These are phyloP conservation scores for Tyrophagus putrescentiae DNA, from an alignment of 1,140 invertebrate genomes.

Conservation along the genomic window DNA sequence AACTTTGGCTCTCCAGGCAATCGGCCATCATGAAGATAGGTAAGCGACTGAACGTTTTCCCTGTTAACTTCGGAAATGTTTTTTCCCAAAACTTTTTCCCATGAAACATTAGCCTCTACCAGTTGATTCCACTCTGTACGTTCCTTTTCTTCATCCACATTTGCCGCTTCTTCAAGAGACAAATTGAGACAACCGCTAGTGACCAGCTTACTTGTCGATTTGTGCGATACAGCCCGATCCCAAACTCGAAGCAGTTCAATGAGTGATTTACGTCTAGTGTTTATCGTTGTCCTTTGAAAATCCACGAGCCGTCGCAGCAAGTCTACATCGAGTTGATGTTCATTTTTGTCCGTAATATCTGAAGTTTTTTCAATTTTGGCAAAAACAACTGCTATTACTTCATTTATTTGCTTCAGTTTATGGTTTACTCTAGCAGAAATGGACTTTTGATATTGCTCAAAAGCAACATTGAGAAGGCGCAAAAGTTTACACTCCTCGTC, in stretches of 20 bases:
- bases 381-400: neutral
- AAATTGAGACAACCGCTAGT: conserved; percentile 5
- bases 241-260: neutral
- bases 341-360: neutral
- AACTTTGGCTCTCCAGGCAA: conserved; percentile 22
- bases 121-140: neutral
- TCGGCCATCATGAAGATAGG: conserved; percentile 15
- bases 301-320: neutral
- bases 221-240: neutral
- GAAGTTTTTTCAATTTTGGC: neutral
- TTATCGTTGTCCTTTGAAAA: neutral
- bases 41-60: neutral
- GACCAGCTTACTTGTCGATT: neutral
- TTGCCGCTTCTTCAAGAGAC: neutral
- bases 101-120: neutral
- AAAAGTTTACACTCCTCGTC: neutral
- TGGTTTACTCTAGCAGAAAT: neutral
- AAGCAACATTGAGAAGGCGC: neutral
- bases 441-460: neutral
- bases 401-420: neutral
- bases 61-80: neutral
- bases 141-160: neutral
- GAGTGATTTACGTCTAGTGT: neutral
- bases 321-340: neutral
- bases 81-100: neutral